phyloP scores from a whole-genome alignment of 2,113 vertebrate genomes.

The Orthonyx spaldingii region DNA sequence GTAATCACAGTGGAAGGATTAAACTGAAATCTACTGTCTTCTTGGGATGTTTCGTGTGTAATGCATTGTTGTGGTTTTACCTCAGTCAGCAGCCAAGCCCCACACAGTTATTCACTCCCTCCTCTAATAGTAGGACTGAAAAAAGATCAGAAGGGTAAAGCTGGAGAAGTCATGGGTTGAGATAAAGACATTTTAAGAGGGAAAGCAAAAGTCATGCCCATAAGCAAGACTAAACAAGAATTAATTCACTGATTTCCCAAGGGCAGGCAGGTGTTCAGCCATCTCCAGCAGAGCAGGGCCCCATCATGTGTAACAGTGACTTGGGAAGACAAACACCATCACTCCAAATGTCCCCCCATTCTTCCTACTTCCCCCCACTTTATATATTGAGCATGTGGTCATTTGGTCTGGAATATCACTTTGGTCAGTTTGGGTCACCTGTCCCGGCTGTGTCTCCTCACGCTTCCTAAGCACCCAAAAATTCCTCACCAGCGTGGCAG shows the following conservation, averaged over 20 bases:
- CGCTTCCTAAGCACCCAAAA: neutral
- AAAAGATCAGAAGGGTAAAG: neutral
- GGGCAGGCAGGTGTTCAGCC: neutral
- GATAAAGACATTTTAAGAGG: neutral
- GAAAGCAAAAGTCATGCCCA: neutral
- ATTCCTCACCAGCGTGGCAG: neutral
- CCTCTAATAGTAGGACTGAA: neutral
- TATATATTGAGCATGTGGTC: neutral
- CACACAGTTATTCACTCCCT: neutral
- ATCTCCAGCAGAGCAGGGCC: neutral
- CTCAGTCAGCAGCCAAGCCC: neutral
- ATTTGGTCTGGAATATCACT: neutral
- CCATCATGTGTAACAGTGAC: rapidly evolving
- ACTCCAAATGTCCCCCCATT: neutral
- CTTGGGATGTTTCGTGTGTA: neutral
- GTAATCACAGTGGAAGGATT: neutral
- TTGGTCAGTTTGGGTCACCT: neutral
- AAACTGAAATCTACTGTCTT: neutral
- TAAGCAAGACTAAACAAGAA: neutral
- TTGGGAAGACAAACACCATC: neutral
- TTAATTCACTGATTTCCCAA: neutral
- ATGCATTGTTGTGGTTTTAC: neutral
- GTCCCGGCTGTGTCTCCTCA: neutral
- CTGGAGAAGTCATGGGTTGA: neutral
- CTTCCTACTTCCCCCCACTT: neutral